Conservation (phyloP, 2,113 vertebrate species). For the Cichladusa arquata region DNA sequence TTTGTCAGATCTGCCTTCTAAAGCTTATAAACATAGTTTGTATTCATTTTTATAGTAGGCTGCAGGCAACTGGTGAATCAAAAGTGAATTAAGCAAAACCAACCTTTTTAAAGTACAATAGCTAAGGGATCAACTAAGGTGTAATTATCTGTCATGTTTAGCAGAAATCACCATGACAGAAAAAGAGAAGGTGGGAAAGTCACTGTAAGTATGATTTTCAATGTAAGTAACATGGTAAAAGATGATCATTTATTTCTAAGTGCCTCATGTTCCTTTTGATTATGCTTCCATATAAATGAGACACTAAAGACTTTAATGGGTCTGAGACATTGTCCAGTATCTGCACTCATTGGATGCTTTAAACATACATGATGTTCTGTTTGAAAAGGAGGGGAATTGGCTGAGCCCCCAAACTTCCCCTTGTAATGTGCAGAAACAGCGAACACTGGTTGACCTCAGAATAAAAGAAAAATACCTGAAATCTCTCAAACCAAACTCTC, state of each 20-base stretch:
- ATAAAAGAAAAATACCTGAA: background rate
- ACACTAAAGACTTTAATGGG: background rate
- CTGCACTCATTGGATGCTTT: background rate
- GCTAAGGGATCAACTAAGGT: background rate
- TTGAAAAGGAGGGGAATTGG: background rate
- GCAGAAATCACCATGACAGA: background rate
- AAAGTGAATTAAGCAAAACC: conserved; percentile 16
- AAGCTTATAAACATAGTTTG: conserved; percentile 48
- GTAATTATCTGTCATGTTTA: conserved; percentile 7
- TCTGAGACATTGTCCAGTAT: background rate
- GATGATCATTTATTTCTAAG: background rate
- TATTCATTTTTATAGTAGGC: conserved; percentile 21
- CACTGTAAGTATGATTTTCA: background rate
- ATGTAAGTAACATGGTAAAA: background rate
- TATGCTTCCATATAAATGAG: background rate
- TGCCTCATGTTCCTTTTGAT: background rate
- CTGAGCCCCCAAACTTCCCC: background rate
- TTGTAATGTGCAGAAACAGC: background rate
- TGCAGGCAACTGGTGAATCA: conserved; percentile 15
- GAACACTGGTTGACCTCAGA: background rate
- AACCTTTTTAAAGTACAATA: conserved; percentile 21
- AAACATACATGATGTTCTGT: background rate
- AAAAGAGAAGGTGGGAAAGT: background rate
- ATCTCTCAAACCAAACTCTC: background rate
- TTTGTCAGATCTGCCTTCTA: conserved; percentile 53